Percentiles rank a stretch among this genome's conserved stretches.
Conservation (phyloP, 35 echinoderm and acorn worm species). For the Anneissia japonica region DNA sequence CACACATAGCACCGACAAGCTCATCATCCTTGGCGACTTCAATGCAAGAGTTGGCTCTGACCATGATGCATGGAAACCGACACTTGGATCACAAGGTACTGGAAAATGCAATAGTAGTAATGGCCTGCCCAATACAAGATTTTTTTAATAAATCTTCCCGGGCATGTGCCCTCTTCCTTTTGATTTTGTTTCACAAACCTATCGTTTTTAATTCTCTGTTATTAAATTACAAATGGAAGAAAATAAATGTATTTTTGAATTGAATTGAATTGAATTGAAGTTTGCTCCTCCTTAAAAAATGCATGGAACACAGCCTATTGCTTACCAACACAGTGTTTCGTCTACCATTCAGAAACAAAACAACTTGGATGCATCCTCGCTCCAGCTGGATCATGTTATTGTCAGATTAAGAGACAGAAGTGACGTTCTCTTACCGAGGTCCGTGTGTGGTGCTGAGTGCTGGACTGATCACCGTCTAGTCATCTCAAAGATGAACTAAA, state of each 20-base stretch:
- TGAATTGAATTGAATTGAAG: too few species aligned
- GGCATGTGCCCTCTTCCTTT: too few species aligned
- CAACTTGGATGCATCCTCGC: constrained; percentile 41
- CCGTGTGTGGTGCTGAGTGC: constrained; percentile 39
- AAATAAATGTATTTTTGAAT: too few species aligned
- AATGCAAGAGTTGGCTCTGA: background rate
- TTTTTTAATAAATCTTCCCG: too few species aligned
- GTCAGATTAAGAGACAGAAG: too few species aligned
- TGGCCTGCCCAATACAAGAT: too few species aligned
- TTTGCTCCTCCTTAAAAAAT: background rate
- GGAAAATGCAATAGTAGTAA: constrained; percentile 21
- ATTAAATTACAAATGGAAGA: too few species aligned
- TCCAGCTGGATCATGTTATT: too few species aligned
- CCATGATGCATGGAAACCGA: constrained; percentile 7
- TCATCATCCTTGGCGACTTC: too few species aligned
- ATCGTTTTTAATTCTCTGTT: too few species aligned
- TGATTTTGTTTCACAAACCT: too few species aligned
- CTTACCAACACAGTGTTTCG: background rate
- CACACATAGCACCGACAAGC: background rate
- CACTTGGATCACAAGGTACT: background rate
- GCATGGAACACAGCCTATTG: background rate
- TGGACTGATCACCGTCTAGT: constrained; percentile 42
- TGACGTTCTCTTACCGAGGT: too few species aligned
- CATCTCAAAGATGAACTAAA: constrained; percentile 9
- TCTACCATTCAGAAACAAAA: background rate